A percentile compares a stretch with the other conserved stretches of the same genome.
Conservation (phyloP, 2,888 invertebrate species). For the Oligia fasciuncula region DNA sequence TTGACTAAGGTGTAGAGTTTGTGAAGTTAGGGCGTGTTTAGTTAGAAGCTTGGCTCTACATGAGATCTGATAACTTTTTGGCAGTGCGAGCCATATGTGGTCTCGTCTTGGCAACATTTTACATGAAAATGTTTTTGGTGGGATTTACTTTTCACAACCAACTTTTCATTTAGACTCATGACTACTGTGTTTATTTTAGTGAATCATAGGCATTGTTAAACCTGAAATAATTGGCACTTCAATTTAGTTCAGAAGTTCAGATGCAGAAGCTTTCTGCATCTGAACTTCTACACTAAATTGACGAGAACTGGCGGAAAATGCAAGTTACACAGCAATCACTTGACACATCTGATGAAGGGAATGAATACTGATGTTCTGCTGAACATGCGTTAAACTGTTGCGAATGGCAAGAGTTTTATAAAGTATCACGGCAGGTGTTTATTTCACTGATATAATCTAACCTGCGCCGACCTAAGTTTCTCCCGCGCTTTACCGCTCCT, state of each 20-base stretch:
- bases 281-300: too few relatives aligned
- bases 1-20: too few relatives aligned
- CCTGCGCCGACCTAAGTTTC: slow-evolving; percentile 14
- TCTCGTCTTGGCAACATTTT: too few relatives aligned
- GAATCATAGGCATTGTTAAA: background rate
- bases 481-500: background rate
- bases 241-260: background rate
- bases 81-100: too few relatives aligned
- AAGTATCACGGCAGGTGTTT: background rate
- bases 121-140: too few relatives aligned
- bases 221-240: slow-evolving; percentile 1
- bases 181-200: slow-evolving; percentile 2
- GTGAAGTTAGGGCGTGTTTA: too few relatives aligned
- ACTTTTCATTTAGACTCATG: background rate
- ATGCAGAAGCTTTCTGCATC: background rate
- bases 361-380: background rate
- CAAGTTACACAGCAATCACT: background rate
- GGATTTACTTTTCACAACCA: background rate
- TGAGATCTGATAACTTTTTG: too few relatives aligned
- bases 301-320: background rate
- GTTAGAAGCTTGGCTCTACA: too few relatives aligned
- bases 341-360: background rate
- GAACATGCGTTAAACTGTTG: slow-evolving; percentile 6
- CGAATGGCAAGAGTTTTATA: background rate
- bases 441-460: slow-evolving; percentile 17